Conservation (phyloP, 2,797 vertebrate genomes). For the Sebastes baramenuke region DNA sequence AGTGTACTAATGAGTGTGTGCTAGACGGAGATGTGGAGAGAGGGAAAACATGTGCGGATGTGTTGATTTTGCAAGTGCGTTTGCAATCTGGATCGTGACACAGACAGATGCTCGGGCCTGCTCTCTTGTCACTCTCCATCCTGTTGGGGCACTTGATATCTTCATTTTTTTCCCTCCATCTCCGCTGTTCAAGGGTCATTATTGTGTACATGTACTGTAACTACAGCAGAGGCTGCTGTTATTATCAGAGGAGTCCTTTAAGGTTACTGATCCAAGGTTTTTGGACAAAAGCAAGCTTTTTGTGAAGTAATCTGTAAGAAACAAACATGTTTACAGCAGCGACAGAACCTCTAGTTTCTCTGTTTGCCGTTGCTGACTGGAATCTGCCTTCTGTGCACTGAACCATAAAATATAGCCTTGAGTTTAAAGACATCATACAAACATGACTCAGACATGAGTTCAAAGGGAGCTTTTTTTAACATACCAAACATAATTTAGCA, state of each 20-base stretch:
- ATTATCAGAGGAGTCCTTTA: background rate
- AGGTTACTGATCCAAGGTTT: background rate
- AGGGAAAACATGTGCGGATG: constrained; percentile 36
- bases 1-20: constrained; percentile 21
- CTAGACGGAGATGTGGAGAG: constrained; percentile 22
- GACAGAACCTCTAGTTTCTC: constrained; percentile 15
- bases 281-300: constrained; percentile 1
- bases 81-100: constrained; percentile 64
- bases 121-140: constrained; percentile 68
- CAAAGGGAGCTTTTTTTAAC: background rate
- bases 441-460: background rate
- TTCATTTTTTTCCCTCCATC: constrained; percentile 40
- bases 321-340: constrained; percentile 46
- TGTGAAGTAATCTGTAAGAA: constrained; percentile 31
- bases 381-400: constrained; percentile 21
- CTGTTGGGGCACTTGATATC: constrained; percentile 54
- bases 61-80: constrained; percentile 54
- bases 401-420: constrained; percentile 6
- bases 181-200: constrained; percentile 26
- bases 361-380: constrained; percentile 7
- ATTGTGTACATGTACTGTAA: background rate
- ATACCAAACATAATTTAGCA: constrained; percentile 8
- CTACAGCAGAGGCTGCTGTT: background rate
- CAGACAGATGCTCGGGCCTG: constrained; percentile 67
- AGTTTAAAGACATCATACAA: background rate